Evolutionary conservation across 2,797 vertebrate species (phyloP).

Genomic region (Neopelma chrysocephalum): DNA sequence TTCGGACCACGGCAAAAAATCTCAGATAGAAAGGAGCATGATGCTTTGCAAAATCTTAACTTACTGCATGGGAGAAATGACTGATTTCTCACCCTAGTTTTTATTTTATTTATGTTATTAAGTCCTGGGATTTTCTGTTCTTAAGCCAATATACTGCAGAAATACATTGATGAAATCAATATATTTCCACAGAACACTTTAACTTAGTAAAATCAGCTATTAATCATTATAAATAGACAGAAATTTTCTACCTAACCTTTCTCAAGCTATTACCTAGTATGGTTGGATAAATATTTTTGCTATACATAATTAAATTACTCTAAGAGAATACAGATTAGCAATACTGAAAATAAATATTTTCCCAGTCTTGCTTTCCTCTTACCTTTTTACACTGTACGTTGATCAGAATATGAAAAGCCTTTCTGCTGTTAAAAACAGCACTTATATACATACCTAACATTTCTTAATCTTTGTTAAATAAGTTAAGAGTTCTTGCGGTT

Average conservation of each 20-base stretch:
- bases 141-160: background rate
- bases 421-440: background rate
- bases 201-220: background rate
- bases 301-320: background rate
- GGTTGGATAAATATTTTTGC: background rate
- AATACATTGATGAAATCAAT: background rate
- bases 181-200: background rate
- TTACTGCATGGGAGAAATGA: background rate
- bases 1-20: no score
- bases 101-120: background rate
- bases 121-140: background rate
- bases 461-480: background rate
- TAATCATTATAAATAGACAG: background rate
- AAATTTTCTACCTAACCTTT: background rate
- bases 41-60: background rate
- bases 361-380: background rate
- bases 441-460: accelerated
- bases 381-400: background rate
- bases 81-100: background rate
- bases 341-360: background rate
- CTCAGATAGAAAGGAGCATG: background rate
- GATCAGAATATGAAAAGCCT: background rate
- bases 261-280: background rate
- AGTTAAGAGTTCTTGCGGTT: background rate
- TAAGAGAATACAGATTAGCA: background rate